phyloP scores from a whole-genome alignment of 2,113 vertebrate genomes.

The Isurus oxyrinchus region DNA sequence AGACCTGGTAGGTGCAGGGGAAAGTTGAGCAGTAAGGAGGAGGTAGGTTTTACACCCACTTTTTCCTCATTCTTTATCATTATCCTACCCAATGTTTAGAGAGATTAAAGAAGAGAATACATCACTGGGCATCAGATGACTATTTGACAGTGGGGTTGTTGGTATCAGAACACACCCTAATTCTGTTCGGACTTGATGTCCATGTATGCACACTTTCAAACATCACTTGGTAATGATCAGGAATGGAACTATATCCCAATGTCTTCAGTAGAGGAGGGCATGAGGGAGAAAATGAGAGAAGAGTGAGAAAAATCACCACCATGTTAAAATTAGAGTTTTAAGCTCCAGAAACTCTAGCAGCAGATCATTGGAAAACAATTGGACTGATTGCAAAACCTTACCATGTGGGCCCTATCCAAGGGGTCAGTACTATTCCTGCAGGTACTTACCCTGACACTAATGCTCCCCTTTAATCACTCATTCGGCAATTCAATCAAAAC shows the following conservation, averaged over 20 bases:
- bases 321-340: background rate
- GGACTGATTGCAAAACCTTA: background rate
- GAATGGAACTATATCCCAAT: background rate
- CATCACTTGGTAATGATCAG: background rate
- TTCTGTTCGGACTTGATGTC: background rate
- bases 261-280: background rate
- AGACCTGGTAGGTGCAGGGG: background rate
- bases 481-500: slow-evolving; percentile 31
- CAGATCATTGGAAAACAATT: slow-evolving; percentile 17
- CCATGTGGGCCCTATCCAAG: slow-evolving; percentile 1
- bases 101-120: background rate
- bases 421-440: background rate
- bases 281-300: background rate
- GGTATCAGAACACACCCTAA: background rate
- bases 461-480: slow-evolving; percentile 11
- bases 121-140: background rate
- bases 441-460: slow-evolving; percentile 20
- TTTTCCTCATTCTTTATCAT: background rate
- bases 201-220: background rate
- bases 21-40: background rate
- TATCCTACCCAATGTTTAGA: background rate
- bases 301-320: background rate
- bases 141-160: background rate
- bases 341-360: background rate
- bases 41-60: too few relatives aligned